phyloP scores from a whole-genome alignment of 2,888 invertebrate genomes.

The Heliconius ethilla region DNA sequence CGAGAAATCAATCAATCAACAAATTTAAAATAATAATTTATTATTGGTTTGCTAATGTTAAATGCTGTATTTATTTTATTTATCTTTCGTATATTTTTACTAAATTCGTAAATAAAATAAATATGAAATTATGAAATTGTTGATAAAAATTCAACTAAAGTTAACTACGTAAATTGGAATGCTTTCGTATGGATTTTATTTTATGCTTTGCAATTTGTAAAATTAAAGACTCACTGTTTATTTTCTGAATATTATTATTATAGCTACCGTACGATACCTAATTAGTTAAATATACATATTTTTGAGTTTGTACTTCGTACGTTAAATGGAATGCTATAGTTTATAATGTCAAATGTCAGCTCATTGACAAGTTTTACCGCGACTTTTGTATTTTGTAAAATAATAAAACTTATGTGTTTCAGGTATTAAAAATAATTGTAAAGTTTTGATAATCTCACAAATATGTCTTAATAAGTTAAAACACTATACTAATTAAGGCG shows the following conservation, averaged over 20 bases:
- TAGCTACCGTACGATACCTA: too few relatives aligned
- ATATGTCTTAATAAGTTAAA: background rate
- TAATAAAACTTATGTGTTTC: background rate
- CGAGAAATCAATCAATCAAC: too few relatives aligned
- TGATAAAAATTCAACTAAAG: background rate
- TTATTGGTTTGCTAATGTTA: background rate
- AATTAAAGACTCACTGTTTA: background rate
- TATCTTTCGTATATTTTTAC: background rate
- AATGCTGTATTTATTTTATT: background rate
- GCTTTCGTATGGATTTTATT: background rate
- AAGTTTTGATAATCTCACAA: background rate
- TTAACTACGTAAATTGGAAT: background rate
- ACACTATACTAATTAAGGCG: background rate
- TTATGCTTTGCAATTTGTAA: background rate
- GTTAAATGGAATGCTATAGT: background rate
- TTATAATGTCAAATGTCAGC: background rate
- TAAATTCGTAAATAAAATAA: too few relatives aligned
- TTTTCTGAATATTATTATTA: background rate
- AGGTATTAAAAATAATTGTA: background rate
- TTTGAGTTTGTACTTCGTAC: background rate
- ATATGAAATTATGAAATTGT: background rate
- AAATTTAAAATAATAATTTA: background rate
- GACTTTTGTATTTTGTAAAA: conserved; percentile 16
- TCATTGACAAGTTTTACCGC: background rate
- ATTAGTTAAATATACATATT: background rate